These are phyloP conservation scores for Mallotus villosus DNA, from an alignment of 2,797 vertebrate genomes.

Conservation along the genomic window DNA sequence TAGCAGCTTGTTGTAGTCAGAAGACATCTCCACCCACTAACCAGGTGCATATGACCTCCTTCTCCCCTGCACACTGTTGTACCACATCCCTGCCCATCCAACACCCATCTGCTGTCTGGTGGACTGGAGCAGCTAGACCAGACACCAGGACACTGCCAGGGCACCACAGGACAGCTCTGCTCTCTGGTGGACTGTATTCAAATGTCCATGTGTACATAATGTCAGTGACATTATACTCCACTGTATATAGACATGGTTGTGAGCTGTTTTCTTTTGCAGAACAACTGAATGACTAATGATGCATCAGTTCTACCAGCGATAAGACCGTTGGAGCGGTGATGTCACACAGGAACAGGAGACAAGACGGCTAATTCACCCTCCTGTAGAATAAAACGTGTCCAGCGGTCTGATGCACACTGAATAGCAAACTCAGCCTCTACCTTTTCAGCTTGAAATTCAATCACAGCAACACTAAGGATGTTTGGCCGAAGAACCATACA, in stretches of 20 bases:
- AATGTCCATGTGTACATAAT: slow-evolving; percentile 51
- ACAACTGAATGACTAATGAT: background rate
- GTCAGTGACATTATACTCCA: slow-evolving; percentile 38
- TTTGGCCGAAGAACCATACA: background rate
- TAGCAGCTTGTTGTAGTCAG: background rate
- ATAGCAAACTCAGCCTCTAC: background rate
- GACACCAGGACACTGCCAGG: background rate
- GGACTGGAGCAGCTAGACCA: no score
- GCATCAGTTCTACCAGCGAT: no score
- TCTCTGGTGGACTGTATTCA: slow-evolving; percentile 38
- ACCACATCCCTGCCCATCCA: background rate
- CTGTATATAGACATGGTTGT: no score
- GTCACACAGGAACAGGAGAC: no score
- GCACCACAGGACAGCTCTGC: background rate
- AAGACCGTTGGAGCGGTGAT: no score
- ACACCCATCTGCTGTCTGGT: background rate
- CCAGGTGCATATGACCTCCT: background rate
- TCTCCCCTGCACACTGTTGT: background rate
- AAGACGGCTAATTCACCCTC: no score
- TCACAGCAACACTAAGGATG: background rate
- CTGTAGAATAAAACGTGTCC: no score
- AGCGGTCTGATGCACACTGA: background rate
- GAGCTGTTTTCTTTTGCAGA: slow-evolving; percentile 41
- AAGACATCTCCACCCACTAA: background rate
- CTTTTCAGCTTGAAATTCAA: slow-evolving; percentile 41